Evolutionary conservation across 2,888 invertebrate species (phyloP).

Genomic region (Leptura quadrifasciata): DNA sequence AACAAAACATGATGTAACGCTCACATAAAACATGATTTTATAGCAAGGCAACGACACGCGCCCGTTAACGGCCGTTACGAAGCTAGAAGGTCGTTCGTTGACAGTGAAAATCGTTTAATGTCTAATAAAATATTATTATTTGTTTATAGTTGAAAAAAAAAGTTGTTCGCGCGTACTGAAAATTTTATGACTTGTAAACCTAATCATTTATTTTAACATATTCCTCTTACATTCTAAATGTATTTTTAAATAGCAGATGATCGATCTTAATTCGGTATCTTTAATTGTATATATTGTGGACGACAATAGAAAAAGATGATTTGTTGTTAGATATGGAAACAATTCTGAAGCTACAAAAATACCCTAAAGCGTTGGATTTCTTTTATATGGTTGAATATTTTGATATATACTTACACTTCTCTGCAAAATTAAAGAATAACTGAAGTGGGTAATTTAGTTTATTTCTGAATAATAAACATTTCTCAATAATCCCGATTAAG

Average conservation of each 20-base stretch:
- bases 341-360: too few relatives aligned
- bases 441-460: too few relatives aligned
- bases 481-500: too few relatives aligned
- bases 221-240: conserved; percentile 7
- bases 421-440: too few relatives aligned
- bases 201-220: conserved; percentile 4
- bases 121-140: conserved; percentile 38
- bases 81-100: conserved; percentile 71
- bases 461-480: too few relatives aligned
- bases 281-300: not conserved
- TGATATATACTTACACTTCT: too few relatives aligned
- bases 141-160: conserved; percentile 30
- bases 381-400: too few relatives aligned
- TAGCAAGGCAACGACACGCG: conserved; percentile 70
- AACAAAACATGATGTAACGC: conserved; percentile 70
- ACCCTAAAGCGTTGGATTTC: too few relatives aligned
- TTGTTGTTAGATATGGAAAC: not conserved
- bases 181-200: conserved; percentile 33
- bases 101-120: conserved; percentile 70
- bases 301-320: not conserved
- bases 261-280: too few relatives aligned
- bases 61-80: conserved; percentile 69
- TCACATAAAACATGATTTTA: conserved; percentile 73
- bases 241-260: not conserved
- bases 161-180: conserved; percentile 20